Evolutionary conservation across 2,888 invertebrate genomes (phyloP).

Genomic region (Minunthozetes semirufus): DNA sequence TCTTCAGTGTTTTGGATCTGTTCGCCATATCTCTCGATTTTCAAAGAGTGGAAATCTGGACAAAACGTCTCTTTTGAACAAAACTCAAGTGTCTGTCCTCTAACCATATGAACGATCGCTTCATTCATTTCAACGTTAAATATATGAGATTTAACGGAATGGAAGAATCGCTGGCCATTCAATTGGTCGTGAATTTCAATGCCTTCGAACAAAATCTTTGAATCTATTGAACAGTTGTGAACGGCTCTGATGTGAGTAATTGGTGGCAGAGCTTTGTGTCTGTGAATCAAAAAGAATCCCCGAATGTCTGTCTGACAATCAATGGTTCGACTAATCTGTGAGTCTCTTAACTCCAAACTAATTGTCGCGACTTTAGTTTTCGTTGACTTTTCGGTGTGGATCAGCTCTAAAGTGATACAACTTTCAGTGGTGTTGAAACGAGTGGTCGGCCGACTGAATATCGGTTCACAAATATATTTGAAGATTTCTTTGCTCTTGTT

Average conservation of each 20-base stretch:
- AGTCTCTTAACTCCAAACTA: background rate
- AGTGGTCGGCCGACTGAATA: background rate
- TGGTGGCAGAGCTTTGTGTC: background rate
- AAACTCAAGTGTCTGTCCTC: background rate
- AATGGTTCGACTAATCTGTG: background rate
- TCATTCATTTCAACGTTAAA: background rate
- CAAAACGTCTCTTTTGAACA: background rate
- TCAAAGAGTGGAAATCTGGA: background rate
- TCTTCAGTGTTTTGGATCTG: background rate
- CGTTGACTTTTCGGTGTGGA: background rate
- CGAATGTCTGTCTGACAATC: background rate
- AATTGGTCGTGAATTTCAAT: background rate
- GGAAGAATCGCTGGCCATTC: background rate
- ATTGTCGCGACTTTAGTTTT: background rate
- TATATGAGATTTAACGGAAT: background rate
- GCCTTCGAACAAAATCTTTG: constrained; percentile 4
- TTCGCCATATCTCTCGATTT: background rate
- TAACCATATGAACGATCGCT: background rate
- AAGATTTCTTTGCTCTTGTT: background rate
- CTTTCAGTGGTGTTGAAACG: no score
- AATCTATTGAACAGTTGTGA: background rate
- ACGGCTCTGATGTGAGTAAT: constrained; percentile 15
- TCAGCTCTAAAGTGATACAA: background rate
- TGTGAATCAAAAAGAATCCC: background rate
- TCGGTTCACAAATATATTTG: background rate